Conservation (phyloP, 2,888 invertebrate species). For the Leuctra nigra region DNA sequence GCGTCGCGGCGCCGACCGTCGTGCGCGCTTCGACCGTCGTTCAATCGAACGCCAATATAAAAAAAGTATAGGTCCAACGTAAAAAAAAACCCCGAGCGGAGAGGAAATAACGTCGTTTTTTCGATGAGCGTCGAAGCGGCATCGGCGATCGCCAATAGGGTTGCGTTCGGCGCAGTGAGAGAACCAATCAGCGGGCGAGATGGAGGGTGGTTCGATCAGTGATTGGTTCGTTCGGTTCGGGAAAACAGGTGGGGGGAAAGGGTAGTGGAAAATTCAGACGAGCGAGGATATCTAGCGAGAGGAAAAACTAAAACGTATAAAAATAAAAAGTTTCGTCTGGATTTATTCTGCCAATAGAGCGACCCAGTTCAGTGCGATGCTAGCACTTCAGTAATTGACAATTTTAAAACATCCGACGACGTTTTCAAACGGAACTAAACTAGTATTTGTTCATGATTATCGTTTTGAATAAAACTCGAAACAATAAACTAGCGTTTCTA, state of each 20-base stretch:
- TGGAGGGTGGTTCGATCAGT: conserved; percentile 25
- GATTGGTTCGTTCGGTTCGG: conserved; percentile 23
- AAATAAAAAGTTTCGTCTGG: too few relatives aligned
- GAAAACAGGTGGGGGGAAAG: conserved; percentile 2
- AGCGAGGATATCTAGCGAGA: not conserved
- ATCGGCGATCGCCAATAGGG: conserved; percentile 28
- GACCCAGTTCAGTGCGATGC: too few relatives aligned
- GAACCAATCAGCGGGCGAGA: conserved; percentile 20
- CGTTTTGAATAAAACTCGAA: too few relatives aligned
- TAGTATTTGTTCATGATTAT: too few relatives aligned
- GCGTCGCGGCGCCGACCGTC: conserved; percentile 12
- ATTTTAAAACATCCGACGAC: too few relatives aligned
- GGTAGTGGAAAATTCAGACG: not conserved
- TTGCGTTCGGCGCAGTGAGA: conserved; percentile 24
- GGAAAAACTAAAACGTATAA: too few relatives aligned
- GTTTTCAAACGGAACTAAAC: too few relatives aligned
- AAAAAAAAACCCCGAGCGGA: conserved; percentile 1
- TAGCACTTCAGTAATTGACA: too few relatives aligned
- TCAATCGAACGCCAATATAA: conserved; percentile 17
- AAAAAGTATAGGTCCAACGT: conserved; percentile 12
- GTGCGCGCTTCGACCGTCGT: conserved; percentile 7
- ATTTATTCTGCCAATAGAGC: too few relatives aligned
- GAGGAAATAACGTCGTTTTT: conserved; percentile 7
- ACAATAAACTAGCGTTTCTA: too few relatives aligned
- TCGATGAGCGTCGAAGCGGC: conserved; percentile 15